Evolutionary conservation across 2,797 vertebrate species (phyloP), one percentile per base, ranked within the genome.

Genomic region (Spinibarbus caldwelli): DNA sequence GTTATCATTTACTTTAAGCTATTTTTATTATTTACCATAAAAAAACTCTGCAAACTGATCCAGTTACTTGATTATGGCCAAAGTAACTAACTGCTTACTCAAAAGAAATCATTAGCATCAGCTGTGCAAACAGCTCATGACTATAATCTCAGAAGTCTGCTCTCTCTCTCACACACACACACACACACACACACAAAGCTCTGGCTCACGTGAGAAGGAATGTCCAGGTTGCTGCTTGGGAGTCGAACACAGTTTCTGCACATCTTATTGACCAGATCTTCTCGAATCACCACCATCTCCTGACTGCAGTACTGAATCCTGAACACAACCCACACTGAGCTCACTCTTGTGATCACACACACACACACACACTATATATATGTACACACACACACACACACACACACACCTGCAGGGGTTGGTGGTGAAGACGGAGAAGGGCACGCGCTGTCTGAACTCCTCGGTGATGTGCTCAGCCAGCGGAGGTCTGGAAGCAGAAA

Each of bases 211-310:
- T 99, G 98, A 89, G 89, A 97, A 86, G 98, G 97, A 90, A 99
- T 97, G 92, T 99, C 97, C 89, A 98, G 93, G 90, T 78, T 97
- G 91, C 91, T 94, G 89, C 91, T 96, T 0, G 98, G 98, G 86
- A 98, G 95, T 10, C 93, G 95, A 17, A 99, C 92, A 23, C 98
- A 99, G 92, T 99, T 99, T 87, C 98, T 96, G 93, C 98, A 99
- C 98, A 99, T 99, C 92, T 99, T 99, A 92, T 97, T 99, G 79
- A 99, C 96, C 88, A 99, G 89, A 90, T 99, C 98, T 89, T 99
- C 97, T 62, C 98, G 96, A 84, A 99, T 96, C 34, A 99, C 92
- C 8, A 98, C 92, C 0, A 99, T 97, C 94, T 99, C 98, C 87
- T 99, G 97, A 88, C 95, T 99, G 93, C 97, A 99, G 89, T 99